phyloP scores from a whole-genome alignment of 2,797 vertebrate species.

The Cichlasoma orientale region DNA sequence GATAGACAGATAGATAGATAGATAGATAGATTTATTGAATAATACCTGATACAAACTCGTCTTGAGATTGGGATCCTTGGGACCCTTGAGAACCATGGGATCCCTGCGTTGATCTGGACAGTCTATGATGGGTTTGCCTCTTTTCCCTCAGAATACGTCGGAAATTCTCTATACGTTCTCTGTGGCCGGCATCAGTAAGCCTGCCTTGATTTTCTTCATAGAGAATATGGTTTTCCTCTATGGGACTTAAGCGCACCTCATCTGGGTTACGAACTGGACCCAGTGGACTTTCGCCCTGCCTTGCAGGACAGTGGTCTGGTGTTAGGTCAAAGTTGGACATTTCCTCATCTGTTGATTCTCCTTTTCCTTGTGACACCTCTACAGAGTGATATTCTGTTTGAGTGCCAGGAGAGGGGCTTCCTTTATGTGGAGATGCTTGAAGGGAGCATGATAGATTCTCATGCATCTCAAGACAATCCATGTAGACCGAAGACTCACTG shows the following conservation, averaged over 20 bases:
- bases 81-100: slow-evolving; percentile 81
- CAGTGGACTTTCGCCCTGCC: slow-evolving; percentile 2
- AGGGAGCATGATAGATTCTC: slow-evolving; percentile 53
- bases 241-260: slow-evolving; percentile 59
- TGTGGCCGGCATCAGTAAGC: slow-evolving; percentile 83
- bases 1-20: too few species aligned
- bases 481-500: slow-evolving; percentile 52
- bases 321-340: slow-evolving; percentile 43
- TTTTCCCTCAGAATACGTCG: slow-evolving; percentile 92
- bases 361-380: slow-evolving; percentile 54
- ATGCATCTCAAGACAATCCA: slow-evolving; percentile 65
- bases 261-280: slow-evolving; percentile 31
- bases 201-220: slow-evolving; percentile 36
- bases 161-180: slow-evolving; percentile 93
- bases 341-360: slow-evolving; percentile 55
- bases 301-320: slow-evolving; percentile 46
- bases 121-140: slow-evolving; percentile 85
- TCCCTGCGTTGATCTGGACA: slow-evolving; percentile 85
- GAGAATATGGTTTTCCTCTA: slow-evolving; percentile 51
- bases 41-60: slow-evolving; percentile 83
- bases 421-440: slow-evolving; percentile 63
- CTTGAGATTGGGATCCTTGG: slow-evolving; percentile 85
- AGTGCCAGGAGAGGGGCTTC: slow-evolving; percentile 56
- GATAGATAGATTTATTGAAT: too few species aligned
- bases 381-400: slow-evolving; percentile 59